These are phyloP conservation scores for Sebastes matsubarae DNA, from an alignment of 2,797 vertebrate species.

Conservation along the genomic window DNA sequence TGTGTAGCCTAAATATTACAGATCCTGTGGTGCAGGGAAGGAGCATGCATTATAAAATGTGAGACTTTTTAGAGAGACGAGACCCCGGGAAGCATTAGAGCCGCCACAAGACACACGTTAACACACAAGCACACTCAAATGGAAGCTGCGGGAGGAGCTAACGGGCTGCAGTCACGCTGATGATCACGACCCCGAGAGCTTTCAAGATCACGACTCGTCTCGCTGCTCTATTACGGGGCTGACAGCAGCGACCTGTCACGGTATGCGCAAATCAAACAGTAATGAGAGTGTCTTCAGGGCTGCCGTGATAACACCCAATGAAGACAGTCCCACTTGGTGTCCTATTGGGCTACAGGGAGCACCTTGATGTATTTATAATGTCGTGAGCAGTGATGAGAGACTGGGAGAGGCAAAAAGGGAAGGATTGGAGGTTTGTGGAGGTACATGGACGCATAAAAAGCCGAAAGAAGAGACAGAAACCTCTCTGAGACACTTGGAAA, in stretches of 20 bases:
- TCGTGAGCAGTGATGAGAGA: not conserved
- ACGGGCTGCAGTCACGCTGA: conserved; percentile 40
- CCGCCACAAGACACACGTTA: not conserved
- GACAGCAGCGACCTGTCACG: conserved; percentile 8
- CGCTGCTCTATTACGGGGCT: not conserved
- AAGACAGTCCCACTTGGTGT: conserved; percentile 11
- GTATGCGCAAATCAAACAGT: not conserved
- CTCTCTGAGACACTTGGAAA: not conserved
- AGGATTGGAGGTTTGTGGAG: not conserved
- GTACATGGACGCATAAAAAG: not conserved
- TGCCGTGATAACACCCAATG: conserved; percentile 8
- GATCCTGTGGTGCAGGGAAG: not conserved
- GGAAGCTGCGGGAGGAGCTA: not conserved
- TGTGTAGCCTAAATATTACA: conserved; percentile 32
- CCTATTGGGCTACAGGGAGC: not conserved
- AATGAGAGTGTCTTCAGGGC: conserved; percentile 3
- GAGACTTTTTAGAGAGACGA: conserved; percentile 1
- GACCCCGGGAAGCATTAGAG: conserved; percentile 1
- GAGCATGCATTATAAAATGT: conserved; percentile 41
- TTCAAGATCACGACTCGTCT: conserved; percentile 11
- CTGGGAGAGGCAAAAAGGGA: not conserved
- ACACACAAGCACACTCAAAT: conserved; percentile 11
- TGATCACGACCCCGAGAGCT: conserved; percentile 9
- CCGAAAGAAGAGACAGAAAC: not conserved
- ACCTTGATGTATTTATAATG: conserved; percentile 27